Base-by-base conservation (phyloP, 1,140 invertebrate species). In the Camponotus vicinus region DNA sequence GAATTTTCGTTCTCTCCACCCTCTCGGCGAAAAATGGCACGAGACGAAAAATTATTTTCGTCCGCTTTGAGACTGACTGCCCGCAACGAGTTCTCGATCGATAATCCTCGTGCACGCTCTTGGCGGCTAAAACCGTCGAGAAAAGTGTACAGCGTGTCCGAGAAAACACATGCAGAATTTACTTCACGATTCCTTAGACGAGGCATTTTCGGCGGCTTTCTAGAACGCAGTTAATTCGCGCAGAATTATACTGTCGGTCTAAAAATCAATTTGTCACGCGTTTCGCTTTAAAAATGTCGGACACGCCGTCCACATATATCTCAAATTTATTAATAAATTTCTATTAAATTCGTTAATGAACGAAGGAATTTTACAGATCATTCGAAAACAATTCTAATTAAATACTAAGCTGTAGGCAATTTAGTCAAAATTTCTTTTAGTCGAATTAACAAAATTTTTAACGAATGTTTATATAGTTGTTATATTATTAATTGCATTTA, bases 31-130 rank as follows among this genome's bases (percentile, higher is more conserved):
- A 7, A 27, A 70, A 45, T 18, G 5, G 13, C 4, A 15, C 32
- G 6, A 32, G 61, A 18, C 27, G 37, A 59, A 82, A 32, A 66
- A 85, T 85, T 66, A 78, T 78, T 85, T 66, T 76, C 21, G 34
- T 78, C 49, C 61, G 49, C 32, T 61, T 61, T 34, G 55, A 27
- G 37, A 73, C n/a, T 13, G 67, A 45, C 78, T 52, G 34, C 21
- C 21, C 21, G 21, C 27, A 6, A 70, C 8, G 3, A n/a, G 40
- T 34, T 75, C 55, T 75, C 42, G 69, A 83, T 83, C 79, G 79
- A 83, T 83, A 83, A 83, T 75, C 27, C 57, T 45, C 55, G 34
- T 59, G 49, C 67, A 49, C 18, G 27, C 40, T 73, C 67, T 69
- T 21, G 66, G n/a, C 27, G 40, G 18, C 18, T 73, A 2, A 37